Conservation (phyloP, 2,888 invertebrate species). For the Notocelia uddmanniana region DNA sequence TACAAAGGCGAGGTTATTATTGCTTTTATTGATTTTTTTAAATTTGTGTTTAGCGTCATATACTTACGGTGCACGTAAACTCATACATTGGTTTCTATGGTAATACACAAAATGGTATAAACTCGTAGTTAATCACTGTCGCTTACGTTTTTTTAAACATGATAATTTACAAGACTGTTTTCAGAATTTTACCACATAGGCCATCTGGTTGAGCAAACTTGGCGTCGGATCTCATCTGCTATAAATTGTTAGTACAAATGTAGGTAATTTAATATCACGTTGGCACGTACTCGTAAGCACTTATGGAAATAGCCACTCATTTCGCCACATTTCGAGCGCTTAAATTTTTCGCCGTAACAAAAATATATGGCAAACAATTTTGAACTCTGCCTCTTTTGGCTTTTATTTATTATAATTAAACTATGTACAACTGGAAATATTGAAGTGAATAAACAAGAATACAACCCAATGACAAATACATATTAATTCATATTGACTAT, state of each 20-base stretch:
- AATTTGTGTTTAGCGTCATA: not conserved
- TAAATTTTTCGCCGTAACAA: not conserved
- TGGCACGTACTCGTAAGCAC: not conserved
- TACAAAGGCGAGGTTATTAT: too few relatives aligned
- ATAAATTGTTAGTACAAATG: not conserved
- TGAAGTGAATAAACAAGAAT: too few relatives aligned
- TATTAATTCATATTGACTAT: too few relatives aligned
- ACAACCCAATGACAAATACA: too few relatives aligned
- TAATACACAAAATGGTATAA: not conserved
- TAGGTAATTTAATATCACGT: not conserved
- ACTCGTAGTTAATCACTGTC: not conserved
- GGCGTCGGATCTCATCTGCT: not conserved
- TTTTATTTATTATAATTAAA: too few relatives aligned
- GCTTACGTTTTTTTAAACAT: not conserved
- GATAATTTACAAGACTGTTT: not conserved
- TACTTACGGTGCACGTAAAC: too few relatives aligned
- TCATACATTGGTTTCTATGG: too few relatives aligned
- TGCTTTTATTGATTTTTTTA: not conserved
- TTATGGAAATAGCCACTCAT: not conserved
- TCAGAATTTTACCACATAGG: constrained; percentile 10
- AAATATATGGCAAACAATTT: not conserved
- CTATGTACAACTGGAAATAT: too few relatives aligned
- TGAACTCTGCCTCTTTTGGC: too few relatives aligned
- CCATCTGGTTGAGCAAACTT: constrained; percentile 27
- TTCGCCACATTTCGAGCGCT: not conserved